These are phyloP conservation scores for Centropristis striata DNA, from an alignment of 2,113 vertebrate species.

Conservation along the genomic window DNA sequence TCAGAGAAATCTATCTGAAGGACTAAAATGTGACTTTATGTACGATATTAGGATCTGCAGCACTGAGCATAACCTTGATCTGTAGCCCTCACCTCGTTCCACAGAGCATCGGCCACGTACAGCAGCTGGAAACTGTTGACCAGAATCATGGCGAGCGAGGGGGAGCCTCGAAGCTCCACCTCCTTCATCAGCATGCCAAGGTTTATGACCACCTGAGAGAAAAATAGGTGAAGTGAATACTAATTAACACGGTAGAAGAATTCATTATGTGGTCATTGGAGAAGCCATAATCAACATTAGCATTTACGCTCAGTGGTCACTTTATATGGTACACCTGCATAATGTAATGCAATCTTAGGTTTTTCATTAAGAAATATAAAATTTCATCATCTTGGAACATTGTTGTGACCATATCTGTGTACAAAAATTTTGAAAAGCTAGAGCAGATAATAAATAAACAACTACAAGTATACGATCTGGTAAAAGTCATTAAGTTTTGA, in stretches of 20 bases:
- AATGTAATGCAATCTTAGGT: too few relatives aligned
- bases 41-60: background rate
- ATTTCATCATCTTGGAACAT: background rate
- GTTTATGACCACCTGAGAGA: conserved; percentile 89
- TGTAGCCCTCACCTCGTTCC: conserved; percentile 87
- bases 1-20: background rate
- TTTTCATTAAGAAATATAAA: too few relatives aligned
- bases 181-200: conserved; percentile 91
- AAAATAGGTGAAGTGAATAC: background rate
- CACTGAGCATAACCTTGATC: background rate
- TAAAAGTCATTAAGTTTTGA: too few relatives aligned
- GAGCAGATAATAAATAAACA: background rate
- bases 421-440: background rate
- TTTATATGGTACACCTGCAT: too few relatives aligned
- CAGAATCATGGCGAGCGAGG: conserved; percentile 91
- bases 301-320: too few relatives aligned
- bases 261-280: too few relatives aligned
- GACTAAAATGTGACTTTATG: background rate
- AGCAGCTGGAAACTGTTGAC: conserved; percentile 92
- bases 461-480: too few relatives aligned
- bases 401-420: background rate
- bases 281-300: too few relatives aligned
- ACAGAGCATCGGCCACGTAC: conserved; percentile 90
- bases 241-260: background rate
- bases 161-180: conserved; percentile 86